Base-by-base conservation (phyloP, 23 tunicate genomes). In the Phallusia fumigata region DNA sequence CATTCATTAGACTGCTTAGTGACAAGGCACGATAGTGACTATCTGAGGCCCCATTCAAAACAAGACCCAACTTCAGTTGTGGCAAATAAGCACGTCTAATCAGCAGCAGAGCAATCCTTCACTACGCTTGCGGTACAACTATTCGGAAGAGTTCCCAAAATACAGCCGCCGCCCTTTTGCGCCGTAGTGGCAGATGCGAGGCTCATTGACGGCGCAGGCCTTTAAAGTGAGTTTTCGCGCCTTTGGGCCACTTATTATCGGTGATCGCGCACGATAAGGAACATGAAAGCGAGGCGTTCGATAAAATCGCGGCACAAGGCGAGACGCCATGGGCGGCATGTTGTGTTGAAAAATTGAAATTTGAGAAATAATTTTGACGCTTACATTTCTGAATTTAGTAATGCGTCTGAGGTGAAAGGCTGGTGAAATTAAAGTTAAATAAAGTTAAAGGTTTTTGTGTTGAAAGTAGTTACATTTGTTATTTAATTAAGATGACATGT, bases 1-100 rank as follows among this genome's bases (percentile, higher is more conserved):
- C 69, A 58, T 58, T 58, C 69, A 58, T 58, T 58, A 58, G 69
- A 58, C 69, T 58, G 69, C 69, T 21, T 24, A 58, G 69, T 58
- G 69, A 58, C 69, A 58, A 58, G 28, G 69, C 69, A 1, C 69
- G 69, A 58, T 58, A 58, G 69, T 21, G 69, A 21, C 3, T 22
- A 58, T 58, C 69, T 21, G 69, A 1, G 15, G 28, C 28, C 5
- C 3, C 8, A 5, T 6, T 58, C 28, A 58, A 58, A 58, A 58
- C 69, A 58, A 22, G 28, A 58, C 28, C 5, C 3, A 22, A 22
- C 69, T 24, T 58, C 16, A 58, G 15, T 1, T 58, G 26, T 58
- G 69, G 28, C 13, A 13, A 58, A n/a, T n/a, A n/a, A n/a, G n/a
- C n/a, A n/a, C n/a, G 28, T 58, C 69, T 13, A 21, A 58, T 40